Conservation (phyloP, 2,888 invertebrate species). For the Tuberolachnus salignus region DNA sequence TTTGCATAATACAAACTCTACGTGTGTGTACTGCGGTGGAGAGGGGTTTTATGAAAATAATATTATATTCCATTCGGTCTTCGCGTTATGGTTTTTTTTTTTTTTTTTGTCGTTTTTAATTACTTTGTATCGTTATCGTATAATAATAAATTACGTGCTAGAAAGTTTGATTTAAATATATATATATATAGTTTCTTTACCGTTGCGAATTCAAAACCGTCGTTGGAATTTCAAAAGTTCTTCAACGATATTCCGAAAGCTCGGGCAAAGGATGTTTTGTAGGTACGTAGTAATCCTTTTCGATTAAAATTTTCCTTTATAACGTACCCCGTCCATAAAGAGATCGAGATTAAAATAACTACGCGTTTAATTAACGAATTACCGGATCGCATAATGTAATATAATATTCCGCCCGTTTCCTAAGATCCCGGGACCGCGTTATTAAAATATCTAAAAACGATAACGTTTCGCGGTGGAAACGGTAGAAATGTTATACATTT, state of each 20-base stretch:
- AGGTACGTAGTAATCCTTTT: constrained; percentile 4
- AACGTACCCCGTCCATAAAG: constrained; percentile 44
- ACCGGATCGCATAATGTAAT: background rate
- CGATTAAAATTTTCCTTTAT: constrained; percentile 48
- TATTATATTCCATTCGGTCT: background rate
- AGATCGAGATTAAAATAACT: constrained; percentile 51
- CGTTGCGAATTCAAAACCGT: constrained; percentile 29
- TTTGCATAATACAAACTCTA: no score
- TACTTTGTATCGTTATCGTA: background rate
- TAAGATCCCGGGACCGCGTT: no score
- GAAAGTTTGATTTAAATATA: constrained; percentile 39
- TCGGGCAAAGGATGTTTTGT: constrained; percentile 27
- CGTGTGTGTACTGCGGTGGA: no score
- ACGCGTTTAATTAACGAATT: constrained; percentile 43
- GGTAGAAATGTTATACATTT: no score
- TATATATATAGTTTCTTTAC: no score
- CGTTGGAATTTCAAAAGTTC: constrained; percentile 49
- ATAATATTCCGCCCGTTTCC: background rate
- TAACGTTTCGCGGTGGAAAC: no score
- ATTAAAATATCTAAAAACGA: no score
- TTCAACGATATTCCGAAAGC: constrained; percentile 30
- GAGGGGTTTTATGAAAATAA: background rate
- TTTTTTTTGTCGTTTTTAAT: constrained; percentile 6
- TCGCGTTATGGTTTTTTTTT: constrained; percentile 5
- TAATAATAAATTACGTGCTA: constrained; percentile 20